A percentile compares a stretch with the other conserved stretches of the same genome.
These are phyloP conservation scores for Cosmia trapezina DNA, from an alignment of 2,888 invertebrate genomes.

Conservation along the genomic window DNA sequence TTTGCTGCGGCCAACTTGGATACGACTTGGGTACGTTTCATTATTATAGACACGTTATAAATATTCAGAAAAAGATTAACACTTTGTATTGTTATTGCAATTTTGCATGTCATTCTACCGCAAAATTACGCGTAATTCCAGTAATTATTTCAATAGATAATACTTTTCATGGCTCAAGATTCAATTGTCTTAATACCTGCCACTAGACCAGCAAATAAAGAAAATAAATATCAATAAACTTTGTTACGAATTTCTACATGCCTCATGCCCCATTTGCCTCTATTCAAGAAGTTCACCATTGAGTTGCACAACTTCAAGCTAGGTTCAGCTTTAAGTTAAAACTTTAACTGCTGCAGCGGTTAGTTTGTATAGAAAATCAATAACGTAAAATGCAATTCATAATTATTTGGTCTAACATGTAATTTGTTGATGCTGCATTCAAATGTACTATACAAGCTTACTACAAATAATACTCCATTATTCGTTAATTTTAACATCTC, in stretches of 20 bases:
- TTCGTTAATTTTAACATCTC: not conserved
- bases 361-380: conserved; percentile 51
- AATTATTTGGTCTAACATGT: conserved; percentile 12
- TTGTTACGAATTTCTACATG: not conserved
- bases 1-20: no score
- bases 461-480: not conserved
- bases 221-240: not conserved
- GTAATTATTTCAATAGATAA: not conserved
- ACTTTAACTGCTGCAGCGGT: conserved; percentile 32
- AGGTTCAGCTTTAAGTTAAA: conserved; percentile 32
- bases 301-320: conserved; percentile 29
- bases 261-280: conserved; percentile 31
- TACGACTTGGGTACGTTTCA: no score
- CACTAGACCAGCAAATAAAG: not conserved
- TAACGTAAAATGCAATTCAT: conserved; percentile 38
- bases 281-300: conserved; percentile 44
- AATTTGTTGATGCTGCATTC: conserved; percentile 2
- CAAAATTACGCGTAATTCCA: not conserved
- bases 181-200: not conserved
- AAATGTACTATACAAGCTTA: not conserved
- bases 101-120: not conserved
- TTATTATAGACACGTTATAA: no score
- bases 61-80: no score
- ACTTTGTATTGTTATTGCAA: not conserved
- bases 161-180: not conserved